Conservation (phyloP, 2,797 vertebrate species). For the Sparidentex hasta region DNA sequence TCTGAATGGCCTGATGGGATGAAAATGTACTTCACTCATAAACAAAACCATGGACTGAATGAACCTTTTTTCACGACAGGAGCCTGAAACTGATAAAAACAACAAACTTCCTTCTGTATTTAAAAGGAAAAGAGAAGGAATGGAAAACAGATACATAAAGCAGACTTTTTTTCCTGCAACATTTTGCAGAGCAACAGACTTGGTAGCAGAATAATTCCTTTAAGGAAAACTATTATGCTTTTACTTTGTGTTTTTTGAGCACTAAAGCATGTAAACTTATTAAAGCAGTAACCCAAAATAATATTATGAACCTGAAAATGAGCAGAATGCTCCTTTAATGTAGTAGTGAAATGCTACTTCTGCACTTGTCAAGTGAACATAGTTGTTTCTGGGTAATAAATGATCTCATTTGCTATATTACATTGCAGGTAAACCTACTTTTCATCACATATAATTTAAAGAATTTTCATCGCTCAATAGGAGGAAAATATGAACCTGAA, state of each 20-base stretch:
- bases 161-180: background rate
- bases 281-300: too few species aligned
- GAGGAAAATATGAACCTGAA: background rate
- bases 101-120: background rate
- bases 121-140: background rate
- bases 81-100: background rate
- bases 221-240: too few species aligned
- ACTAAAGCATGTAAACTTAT: too few species aligned
- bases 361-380: background rate
- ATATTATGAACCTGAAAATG: too few species aligned
- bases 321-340: too few species aligned
- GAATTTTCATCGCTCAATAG: background rate
- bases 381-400: fast-evolving
- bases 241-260: too few species aligned
- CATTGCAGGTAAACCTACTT: background rate
- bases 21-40: background rate
- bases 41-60: background rate
- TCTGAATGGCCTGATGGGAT: conserved; percentile 93
- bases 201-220: background rate
- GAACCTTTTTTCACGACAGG: background rate
- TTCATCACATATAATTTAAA: background rate
- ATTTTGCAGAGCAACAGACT: background rate
- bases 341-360: background rate
- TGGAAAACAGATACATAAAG: background rate
- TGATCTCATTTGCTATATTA: background rate